Base-by-base conservation (phyloP, 2,113 vertebrate genomes). In the Pelobates fuscus region DNA sequence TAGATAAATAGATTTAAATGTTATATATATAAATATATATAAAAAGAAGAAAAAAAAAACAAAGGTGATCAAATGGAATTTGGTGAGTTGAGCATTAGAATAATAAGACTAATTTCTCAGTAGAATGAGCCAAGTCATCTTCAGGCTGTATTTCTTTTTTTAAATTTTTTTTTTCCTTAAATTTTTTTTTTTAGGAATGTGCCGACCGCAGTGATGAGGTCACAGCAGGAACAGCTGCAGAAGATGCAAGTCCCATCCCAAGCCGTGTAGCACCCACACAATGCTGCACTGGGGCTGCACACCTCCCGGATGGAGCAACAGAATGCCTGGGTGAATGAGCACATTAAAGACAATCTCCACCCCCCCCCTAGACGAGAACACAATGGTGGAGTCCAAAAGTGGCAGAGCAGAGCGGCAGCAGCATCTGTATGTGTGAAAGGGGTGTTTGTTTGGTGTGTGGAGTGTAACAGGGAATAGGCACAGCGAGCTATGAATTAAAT, bases 171-270 rank as follows among this genome's bases (percentile, higher is more conserved):
- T 37, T 37, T 37, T 37, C 10, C 32, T 10, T 37, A 6, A 6
- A 6, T 37, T 10, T 37, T 10, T 37, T 37, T 37, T 46, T 11
- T 63, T 2, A 60, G 64, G 63, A 76, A 76, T 25, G 46, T 59
- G 49, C 29, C 62, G 29, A 74, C 63, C 32, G 64, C 73, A 68
- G 65, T 77, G 73, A 21, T 77, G 65, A 77, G 73, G 73, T 77
- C 73, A 76, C 49, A 46, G 32, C 32, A 55, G 37, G 54, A 67
- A 60, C 37, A 76, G 49, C 61, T 54, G 62, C 71, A 66, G 71
- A 61, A 59, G 63, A 21, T 61, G 73, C 64, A 77, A 18, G 44
- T 60, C 20, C 65, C 52, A 68, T 37, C 23, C 26, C 62, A 59
- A 37, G 26, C 57, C 26, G 61, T 30, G 41, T 43, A 54, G 63